Base-by-base conservation (phyloP, 2,888 invertebrate species). In the Microchrysa polita region DNA sequence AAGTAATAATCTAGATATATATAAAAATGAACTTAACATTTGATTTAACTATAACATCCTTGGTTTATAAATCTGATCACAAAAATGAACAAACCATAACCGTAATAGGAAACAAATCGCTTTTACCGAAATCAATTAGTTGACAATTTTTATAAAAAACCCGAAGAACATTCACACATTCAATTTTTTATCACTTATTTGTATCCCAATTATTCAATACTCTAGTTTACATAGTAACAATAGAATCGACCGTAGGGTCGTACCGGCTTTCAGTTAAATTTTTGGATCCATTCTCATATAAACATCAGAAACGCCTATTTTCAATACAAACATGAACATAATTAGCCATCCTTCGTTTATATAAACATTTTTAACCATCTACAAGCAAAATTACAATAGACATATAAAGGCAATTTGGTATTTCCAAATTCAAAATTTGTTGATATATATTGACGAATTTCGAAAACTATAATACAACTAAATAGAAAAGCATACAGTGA, bases 1-100 rank as follows among this genome's bases (percentile, higher is more conserved):
- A 2, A 60, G 67, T 55, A 67, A 74, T 59, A 61, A 65, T 16
- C 27, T 34, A 34, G 2, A 34, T 34, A n/a, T n/a, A 48, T 7
- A 48, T 48, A 53, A 65, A 40, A 67, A 67, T 40, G n/a, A 57
- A 57, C 57, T 16, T 18, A 22, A 57, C 48, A 48, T 12, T 48
- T 48, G 4, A 48, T 12, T 48, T 48, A 48, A n/a, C 48, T 83
- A 82, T 80, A 80, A 77, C 83, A 83, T 83, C 83, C 82, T 84
- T 75, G 78, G 79, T 83, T 83, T 77, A 74, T 80, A 82, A 81
- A 82, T 83, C 83, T 83, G 83, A 83, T 83, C 83, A 83, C 83
- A 83, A 80, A n/a, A 77, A 77, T 34, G 14, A 72, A 60, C n/a
- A 60, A 5, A 67, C 40, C 20, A 40, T 23, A 59, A 60, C 44